Evolutionary conservation across 1,140 invertebrate genomes (phyloP), one percentile per base, ranked within the genome.

Genomic region (Drosophila biarmipes): DNA sequence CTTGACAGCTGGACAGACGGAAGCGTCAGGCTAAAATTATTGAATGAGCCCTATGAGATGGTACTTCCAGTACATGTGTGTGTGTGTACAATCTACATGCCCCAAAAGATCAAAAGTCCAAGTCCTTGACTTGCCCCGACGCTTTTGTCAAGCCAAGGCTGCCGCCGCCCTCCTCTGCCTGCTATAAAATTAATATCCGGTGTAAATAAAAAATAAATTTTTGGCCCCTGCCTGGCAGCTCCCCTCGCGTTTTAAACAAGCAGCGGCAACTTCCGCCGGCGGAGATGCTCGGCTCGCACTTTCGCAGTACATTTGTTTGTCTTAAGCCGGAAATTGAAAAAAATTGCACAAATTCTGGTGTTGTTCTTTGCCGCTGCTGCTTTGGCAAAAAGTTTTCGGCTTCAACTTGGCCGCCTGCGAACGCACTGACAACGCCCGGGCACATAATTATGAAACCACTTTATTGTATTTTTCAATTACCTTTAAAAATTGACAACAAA

Each of bases 391-490:
- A 87, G 73, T 87, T 86, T 74, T 74, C 35, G 61, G 61, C 67
- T 57, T 74, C 48, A 80, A 80, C 64, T 80, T 81, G 34, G 55
- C 21, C 15, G 55, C 27, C 15, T 66, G 31, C 27, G 24, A 37
- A 14, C 34, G 17, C 31, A 54, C 49, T 46, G 67, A 37, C 67
- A 34, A 34, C 42, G 42, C 10, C 40, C 17, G 35, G 34, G 42
- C 43, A 52, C 45, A 77, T 77, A 82, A 79, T 82, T 82, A 89
- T 89, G 71, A 89, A 82, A 87, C 75, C 79, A 86, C 82, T 76
- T 82, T 89, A 87, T 87, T 87, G 82, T 87, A 89, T 87, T 87
- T 87, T 87, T 87, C 82, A 87, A 87, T 87, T 87, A 87, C 82
- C 82, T 89, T 87, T 89, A 74, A 89, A 76, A 79, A 76, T 87